Base-by-base conservation (phyloP, 2,888 invertebrate genomes). In the Calliopum simillimum region DNA sequence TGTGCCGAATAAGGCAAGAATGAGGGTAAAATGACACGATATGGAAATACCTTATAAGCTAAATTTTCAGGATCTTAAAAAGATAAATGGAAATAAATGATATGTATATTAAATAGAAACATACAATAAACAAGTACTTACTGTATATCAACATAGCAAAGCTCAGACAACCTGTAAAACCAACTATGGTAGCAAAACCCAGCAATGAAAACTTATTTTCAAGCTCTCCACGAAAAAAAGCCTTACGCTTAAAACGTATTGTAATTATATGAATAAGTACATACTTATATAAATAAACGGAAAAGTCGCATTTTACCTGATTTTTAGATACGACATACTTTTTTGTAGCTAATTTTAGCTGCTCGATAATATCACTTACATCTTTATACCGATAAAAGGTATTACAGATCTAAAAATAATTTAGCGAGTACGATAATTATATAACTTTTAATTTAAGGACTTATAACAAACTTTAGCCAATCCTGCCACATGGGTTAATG, bases 31-130 rank as follows among this genome's bases (percentile, higher is more conserved):
- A 71, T 61, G 0, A 73, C 78, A 13, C 78, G 75, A 63, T 73
- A 83, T 0, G 82, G 83, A 72, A 83, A 82, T 14, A 70, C 69
- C 63, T 76, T 58, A 3, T 80, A 80, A 8, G 76, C 79, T 8
- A 77, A 66, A 2, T 69, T 69, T 4, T 69, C 71, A 1, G 80
- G 80, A 71, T 75, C 82, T 82, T 14, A 41, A 73, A 62, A 12
- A 2, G 43, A 53, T 4, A 33, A 8, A 33, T 33, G 25, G n/a
- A n/a, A n/a, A n/a, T n/a, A n/a, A n/a, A n/a, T n/a, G n/a, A n/a
- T n/a, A n/a, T n/a, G n/a, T n/a, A n/a, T n/a, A n/a, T n/a, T n/a
- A n/a, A n/a, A n/a, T n/a, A n/a, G n/a, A n/a, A n/a, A n/a, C n/a
- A n/a, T n/a, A n/a, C n/a, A n/a, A n/a, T n/a, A n/a, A n/a, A n/a